A percentile compares a stretch with the other conserved stretches of the same genome.
Evolutionary conservation across 92 coral and sea anemone species (phyloP).

Genomic region (Isaurus tuberculatus): DNA sequence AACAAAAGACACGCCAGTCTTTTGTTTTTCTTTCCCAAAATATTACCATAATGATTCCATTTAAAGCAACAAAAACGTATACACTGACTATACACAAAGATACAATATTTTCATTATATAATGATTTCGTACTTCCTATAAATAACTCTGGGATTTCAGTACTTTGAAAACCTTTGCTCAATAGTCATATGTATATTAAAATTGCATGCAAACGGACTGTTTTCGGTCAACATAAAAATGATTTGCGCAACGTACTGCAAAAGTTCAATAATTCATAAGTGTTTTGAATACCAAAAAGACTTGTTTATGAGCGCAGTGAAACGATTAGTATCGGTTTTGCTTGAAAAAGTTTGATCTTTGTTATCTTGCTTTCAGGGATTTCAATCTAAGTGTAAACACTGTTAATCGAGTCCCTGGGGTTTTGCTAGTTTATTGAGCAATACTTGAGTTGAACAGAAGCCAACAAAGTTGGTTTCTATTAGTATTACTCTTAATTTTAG

Average conservation of each 20-base stretch:
- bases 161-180: no score
- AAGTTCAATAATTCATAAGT: not conserved
- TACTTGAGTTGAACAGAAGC: slow-evolving; percentile 3
- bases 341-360: not conserved
- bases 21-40: no score
- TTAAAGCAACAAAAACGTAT: no score
- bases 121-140: no score
- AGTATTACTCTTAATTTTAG: slow-evolving; percentile 7
- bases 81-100: no score
- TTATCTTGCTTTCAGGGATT: not conserved
- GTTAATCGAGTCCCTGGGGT: slow-evolving; percentile 7
- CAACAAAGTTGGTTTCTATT: slow-evolving; percentile 2
- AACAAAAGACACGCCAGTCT: no score
- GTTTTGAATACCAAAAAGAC: not conserved
- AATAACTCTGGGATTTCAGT: no score
- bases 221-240: no score
- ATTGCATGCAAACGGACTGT: no score
- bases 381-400: not conserved
- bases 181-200: no score
- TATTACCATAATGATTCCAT: no score
- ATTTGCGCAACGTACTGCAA: not conserved
- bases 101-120: no score
- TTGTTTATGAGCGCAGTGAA: slow-evolving; percentile 1
- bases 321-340: not conserved
- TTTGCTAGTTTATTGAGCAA: slow-evolving; percentile 1